Evolutionary conservation across 2,888 invertebrate species (phyloP).

Genomic region (Loripinus fragilis): DNA sequence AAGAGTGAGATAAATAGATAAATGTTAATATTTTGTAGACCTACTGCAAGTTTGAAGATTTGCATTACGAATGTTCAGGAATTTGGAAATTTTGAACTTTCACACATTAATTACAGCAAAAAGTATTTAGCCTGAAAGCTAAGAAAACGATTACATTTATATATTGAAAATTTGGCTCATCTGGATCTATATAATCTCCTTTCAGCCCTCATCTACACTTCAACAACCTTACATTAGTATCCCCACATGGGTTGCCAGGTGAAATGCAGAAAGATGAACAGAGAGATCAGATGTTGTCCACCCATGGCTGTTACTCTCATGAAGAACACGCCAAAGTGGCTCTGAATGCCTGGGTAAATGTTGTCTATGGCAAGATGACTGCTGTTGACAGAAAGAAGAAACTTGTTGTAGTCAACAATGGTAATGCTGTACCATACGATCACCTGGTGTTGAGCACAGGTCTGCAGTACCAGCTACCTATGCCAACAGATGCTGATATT

Average conservation of each 20-base stretch:
- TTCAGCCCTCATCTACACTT: slow-evolving; percentile 86
- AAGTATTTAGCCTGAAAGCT: too few relatives aligned
- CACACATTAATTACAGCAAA: too few relatives aligned
- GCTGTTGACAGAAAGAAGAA: slow-evolving; percentile 81
- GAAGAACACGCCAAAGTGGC: slow-evolving; percentile 85
- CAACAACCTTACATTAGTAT: slow-evolving; percentile 89
- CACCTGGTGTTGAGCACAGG: slow-evolving; percentile 82
- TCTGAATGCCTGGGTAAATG: slow-evolving; percentile 87
- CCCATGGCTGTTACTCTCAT: slow-evolving; percentile 78
- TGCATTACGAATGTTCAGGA: too few relatives aligned
- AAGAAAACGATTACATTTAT: too few relatives aligned
- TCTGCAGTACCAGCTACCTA: slow-evolving; percentile 80
- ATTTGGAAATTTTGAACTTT: too few relatives aligned
- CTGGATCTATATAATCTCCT: too few relatives aligned
- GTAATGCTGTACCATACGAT: slow-evolving; percentile 81
- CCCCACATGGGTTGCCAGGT: slow-evolving; percentile 87
- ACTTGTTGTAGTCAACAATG: slow-evolving; percentile 78
- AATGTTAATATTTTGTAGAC: too few relatives aligned
- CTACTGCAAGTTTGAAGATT: too few relatives aligned
- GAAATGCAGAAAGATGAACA: slow-evolving; percentile 77
- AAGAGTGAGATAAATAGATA: too few relatives aligned
- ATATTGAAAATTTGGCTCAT: too few relatives aligned
- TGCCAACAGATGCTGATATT: slow-evolving; percentile 77
- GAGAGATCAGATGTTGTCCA: slow-evolving; percentile 74
- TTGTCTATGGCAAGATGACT: slow-evolving; percentile 85